Evolutionary conservation across 2,797 vertebrate genomes (phyloP).

Genomic region (Danio albolineatus): DNA sequence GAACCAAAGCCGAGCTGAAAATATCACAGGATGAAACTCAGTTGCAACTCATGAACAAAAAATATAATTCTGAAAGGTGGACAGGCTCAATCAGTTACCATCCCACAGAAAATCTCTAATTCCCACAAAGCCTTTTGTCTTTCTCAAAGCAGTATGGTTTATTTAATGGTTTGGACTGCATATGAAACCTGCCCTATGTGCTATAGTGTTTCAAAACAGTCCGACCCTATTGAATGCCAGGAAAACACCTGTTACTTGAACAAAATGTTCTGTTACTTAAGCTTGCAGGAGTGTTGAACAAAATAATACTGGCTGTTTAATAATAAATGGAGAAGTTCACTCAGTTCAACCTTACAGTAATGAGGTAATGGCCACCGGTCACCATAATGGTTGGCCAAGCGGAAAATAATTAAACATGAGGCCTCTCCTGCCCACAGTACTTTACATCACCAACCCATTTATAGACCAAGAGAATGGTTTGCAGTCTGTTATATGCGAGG

Average conservation of each 20-base stretch:
- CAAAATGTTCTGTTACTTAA: not conserved
- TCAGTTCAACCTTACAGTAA: slow-evolving; percentile 11
- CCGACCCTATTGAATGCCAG: not conserved
- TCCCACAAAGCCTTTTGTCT: slow-evolving; percentile 17
- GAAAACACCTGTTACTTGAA: slow-evolving; percentile 36
- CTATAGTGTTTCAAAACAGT: slow-evolving; percentile 38
- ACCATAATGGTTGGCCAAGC: not conserved
- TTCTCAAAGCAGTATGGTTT: not conserved
- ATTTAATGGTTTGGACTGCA: not conserved
- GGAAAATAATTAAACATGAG: slow-evolving; percentile 19
- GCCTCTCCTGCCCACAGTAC: not conserved
- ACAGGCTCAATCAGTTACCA: not conserved
- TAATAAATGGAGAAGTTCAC: slow-evolving; percentile 69
- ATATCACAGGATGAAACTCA: slow-evolving; percentile 51
- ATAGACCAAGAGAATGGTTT: slow-evolving; percentile 1
- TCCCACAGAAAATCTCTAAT: not conserved
- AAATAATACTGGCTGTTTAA: slow-evolving; percentile 62
- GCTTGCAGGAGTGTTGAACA: not conserved
- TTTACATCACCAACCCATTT: slow-evolving; percentile 27
- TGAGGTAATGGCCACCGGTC: slow-evolving; percentile 27
- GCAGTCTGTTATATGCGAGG: not conserved
- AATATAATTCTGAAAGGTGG: not conserved
- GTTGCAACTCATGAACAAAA: slow-evolving; percentile 36
- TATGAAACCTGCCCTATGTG: not conserved
- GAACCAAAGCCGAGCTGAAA: slow-evolving; percentile 97